phyloP scores from a whole-genome alignment of 2,888 invertebrate species.

The Schizaphis graminum region DNA sequence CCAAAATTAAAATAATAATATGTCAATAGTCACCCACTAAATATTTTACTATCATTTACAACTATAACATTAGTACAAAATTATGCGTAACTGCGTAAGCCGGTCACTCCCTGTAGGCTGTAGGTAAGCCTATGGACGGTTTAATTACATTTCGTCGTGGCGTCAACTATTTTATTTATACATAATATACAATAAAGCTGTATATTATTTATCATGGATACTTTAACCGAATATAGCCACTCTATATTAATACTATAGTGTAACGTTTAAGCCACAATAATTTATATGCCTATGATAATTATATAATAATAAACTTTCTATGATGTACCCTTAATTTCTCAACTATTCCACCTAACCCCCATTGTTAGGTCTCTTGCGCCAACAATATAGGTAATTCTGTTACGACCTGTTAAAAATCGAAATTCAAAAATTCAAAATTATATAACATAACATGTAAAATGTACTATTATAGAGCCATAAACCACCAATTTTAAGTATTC shows the following conservation, averaged over 20 bases:
- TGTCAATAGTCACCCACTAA: background rate
- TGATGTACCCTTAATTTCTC: background rate
- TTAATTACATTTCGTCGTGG: background rate
- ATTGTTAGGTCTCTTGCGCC: background rate
- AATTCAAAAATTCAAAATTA: background rate
- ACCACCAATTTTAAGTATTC: background rate
- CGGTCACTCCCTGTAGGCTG: too few species aligned
- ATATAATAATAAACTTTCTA: background rate
- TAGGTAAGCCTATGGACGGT: too few species aligned
- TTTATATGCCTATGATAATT: background rate
- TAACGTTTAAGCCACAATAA: background rate
- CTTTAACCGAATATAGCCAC: background rate
- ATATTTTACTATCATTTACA: background rate
- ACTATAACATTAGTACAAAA: background rate
- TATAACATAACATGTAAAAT: background rate
- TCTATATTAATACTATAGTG: background rate
- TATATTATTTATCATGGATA: background rate
- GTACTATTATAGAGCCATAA: background rate
- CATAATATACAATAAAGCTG: background rate
- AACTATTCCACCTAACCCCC: background rate
- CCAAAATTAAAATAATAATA: background rate
- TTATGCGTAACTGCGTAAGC: background rate
- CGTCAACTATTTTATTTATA: background rate
- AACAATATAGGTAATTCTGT: background rate
- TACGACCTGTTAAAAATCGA: background rate